Conservation (phyloP, 2,113 vertebrate species). For the Nerophis lumbriciformis region DNA sequence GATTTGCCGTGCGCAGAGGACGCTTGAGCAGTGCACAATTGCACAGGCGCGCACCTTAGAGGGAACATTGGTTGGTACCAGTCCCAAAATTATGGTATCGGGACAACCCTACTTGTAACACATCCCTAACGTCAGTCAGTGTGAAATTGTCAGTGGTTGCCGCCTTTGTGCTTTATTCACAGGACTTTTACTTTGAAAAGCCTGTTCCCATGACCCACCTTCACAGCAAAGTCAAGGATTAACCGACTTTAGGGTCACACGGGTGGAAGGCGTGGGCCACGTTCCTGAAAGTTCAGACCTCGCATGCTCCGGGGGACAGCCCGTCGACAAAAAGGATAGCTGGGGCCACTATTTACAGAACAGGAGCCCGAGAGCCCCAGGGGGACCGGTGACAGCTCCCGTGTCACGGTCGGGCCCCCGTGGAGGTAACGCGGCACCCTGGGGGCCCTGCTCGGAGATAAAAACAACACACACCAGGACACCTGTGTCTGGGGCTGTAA, state of each 20-base stretch:
- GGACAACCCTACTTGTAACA: too few species aligned
- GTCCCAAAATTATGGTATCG: too few species aligned
- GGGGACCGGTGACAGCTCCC: slow-evolving; percentile 59
- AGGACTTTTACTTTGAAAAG: slow-evolving; percentile 39
- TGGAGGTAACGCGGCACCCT: slow-evolving; percentile 57
- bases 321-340: slow-evolving; percentile 32
- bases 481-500: slow-evolving; percentile 71
- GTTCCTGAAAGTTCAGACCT: slow-evolving; percentile 37
- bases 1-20: too few species aligned
- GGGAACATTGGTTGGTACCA: too few species aligned
- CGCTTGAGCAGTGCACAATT: too few species aligned
- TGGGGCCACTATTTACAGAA: slow-evolving; percentile 58
- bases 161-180: slow-evolving; percentile 53
- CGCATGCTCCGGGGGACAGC: slow-evolving; percentile 48
- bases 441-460: slow-evolving; percentile 46
- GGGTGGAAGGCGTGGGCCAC: slow-evolving; percentile 30
- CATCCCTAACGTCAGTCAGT: too few species aligned
- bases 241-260: slow-evolving; percentile 52
- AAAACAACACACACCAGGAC: slow-evolving; percentile 46
- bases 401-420: slow-evolving; percentile 51
- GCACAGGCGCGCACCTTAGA: too few species aligned
- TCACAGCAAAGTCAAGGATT: slow-evolving; percentile 43
- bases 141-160: neutral
- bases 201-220: slow-evolving; percentile 42
- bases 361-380: slow-evolving; percentile 37